Conservation (phyloP, 2,113 vertebrate genomes). For the Microcebus jonahi region DNA sequence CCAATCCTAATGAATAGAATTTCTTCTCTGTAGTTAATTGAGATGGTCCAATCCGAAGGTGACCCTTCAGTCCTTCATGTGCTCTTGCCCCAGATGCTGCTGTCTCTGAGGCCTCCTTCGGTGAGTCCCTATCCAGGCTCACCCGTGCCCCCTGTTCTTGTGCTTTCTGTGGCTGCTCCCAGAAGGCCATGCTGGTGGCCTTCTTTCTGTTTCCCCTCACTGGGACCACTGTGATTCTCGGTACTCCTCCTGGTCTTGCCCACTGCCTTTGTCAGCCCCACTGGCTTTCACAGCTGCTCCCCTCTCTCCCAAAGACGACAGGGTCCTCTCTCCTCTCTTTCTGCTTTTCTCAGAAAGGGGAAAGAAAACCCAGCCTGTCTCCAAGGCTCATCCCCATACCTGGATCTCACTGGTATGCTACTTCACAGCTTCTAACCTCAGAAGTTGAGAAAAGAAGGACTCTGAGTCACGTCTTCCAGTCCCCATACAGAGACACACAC, state of each 20-base stretch:
- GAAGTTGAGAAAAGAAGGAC: neutral
- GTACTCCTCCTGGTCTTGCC: neutral
- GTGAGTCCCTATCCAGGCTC: fast-evolving
- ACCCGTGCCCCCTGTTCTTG: fast-evolving
- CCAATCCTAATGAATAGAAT: neutral
- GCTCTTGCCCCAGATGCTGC: neutral
- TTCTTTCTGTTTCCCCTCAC: neutral
- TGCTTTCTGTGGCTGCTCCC: neutral
- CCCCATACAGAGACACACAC: neutral
- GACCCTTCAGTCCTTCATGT: neutral
- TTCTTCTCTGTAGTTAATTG: neutral
- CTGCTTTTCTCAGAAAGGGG: neutral
- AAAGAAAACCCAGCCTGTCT: neutral
- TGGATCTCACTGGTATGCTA: neutral
- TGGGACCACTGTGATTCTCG: neutral
- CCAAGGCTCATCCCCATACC: neutral
- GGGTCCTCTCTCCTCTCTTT: neutral
- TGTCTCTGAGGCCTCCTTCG: neutral
- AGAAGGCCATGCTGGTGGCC: neutral
- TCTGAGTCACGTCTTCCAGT: neutral
- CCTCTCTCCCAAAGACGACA: neutral
- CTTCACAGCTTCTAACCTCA: neutral
- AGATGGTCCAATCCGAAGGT: neutral
- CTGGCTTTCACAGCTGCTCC: neutral
- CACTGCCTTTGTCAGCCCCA: neutral